Percentiles rank a stretch among this genome's conserved stretches.
These are phyloP conservation scores for Zalophus californianus DNA, from an alignment of 2,797 vertebrate genomes.

Conservation along the genomic window DNA sequence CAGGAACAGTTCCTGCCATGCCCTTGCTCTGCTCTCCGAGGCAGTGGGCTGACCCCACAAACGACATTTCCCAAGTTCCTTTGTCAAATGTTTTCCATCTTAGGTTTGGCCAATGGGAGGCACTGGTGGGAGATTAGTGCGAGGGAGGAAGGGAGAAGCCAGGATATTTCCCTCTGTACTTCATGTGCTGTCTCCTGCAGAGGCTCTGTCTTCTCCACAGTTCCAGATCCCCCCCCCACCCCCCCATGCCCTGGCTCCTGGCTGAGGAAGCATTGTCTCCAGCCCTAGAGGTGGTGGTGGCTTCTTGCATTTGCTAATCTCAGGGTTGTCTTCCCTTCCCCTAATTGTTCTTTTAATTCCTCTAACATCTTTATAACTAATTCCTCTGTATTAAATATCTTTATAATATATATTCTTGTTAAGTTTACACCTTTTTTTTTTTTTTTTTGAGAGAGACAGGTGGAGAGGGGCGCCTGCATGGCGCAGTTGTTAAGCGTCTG, in stretches of 20 bases:
- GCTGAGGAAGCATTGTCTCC: neutral
- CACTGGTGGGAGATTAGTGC: neutral
- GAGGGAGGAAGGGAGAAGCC: no score
- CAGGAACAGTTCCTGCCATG: neutral
- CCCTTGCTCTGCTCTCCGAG: no score
- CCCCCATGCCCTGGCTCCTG: neutral
- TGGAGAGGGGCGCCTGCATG: no score
- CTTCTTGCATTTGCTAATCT: neutral
- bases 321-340: neutral
- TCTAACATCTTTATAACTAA: neutral
- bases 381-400: neutral
- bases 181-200: neutral
- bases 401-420: neutral
- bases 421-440: neutral
- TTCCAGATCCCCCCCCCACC: neutral
- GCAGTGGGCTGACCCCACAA: neutral
- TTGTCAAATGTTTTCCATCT: neutral
- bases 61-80: neutral
- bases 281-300: neutral
- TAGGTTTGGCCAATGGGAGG: neutral
- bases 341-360: neutral
- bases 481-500: no score
- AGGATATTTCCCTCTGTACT: neutral
- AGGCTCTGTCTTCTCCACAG: neutral
- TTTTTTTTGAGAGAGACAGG: no score